Evolutionary conservation across 2,113 vertebrate genomes (phyloP).

Genomic region (Ancistrus triradiatus): DNA sequence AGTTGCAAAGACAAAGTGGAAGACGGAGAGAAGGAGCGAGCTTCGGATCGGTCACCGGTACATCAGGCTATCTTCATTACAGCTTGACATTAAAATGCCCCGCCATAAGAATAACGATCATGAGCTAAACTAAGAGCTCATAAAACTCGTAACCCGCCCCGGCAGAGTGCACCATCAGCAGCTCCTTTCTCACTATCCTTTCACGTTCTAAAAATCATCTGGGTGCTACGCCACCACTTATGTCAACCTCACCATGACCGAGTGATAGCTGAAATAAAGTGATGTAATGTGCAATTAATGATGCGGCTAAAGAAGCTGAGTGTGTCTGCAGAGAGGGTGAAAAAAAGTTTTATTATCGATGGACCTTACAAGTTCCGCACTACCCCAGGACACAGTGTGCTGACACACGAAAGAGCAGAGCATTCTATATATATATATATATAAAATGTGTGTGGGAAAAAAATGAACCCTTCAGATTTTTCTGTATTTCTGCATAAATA

Average conservation of each 20-base stretch:
- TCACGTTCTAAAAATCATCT: conserved; percentile 5
- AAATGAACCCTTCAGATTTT: too few relatives aligned
- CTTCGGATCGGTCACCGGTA: neutral
- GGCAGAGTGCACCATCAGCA: conserved; percentile 21
- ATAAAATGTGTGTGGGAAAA: too few relatives aligned
- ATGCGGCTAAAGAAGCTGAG: neutral
- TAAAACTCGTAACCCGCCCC: conserved; percentile 21
- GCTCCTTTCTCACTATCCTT: conserved; percentile 2
- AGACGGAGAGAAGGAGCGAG: conserved; percentile 5
- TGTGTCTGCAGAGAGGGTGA: neutral
- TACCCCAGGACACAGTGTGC: neutral
- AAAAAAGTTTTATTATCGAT: conserved; percentile 7
- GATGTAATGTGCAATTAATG: conserved; percentile 12
- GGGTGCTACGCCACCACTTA: conserved; percentile 2
- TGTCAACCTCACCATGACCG: neutral
- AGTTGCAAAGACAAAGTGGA: conserved; percentile 5
- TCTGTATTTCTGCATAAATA: too few relatives aligned
- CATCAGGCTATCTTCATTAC: conserved; percentile 29
- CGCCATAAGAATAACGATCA: conserved; percentile 22
- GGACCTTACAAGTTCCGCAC: neutral
- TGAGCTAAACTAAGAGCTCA: conserved; percentile 17
- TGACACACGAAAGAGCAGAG: neutral
- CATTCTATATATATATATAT: too few relatives aligned
- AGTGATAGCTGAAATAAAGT: neutral
- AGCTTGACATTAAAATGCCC: conserved; percentile 30